Evolutionary conservation across 2,113 vertebrate species (phyloP), one percentile per base, ranked within the genome.

Genomic region (Amblyopsis rosae): DNA sequence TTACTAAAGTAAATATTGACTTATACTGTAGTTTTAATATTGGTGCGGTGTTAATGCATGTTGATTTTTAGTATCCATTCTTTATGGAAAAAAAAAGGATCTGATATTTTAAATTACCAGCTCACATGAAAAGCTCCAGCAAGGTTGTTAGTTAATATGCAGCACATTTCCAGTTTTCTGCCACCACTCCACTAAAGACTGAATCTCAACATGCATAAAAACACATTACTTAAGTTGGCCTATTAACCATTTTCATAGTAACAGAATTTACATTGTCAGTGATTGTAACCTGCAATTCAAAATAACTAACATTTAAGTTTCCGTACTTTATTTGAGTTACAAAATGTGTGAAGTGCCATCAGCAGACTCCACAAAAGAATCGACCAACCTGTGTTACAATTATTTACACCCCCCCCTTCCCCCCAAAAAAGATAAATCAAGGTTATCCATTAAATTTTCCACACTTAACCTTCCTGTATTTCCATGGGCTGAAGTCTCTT

Each of bases 281-380:
- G 51, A 56, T n/a, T n/a, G n/a, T 61, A 53, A 49, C 6, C 66
- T 65, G 65, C 65, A 71, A 62, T 68, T 54, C 63, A 50, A 69
- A 61, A 69, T 66, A 47, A 69, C 64, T n/a, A 56, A 65, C 80
- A 81, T 80, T 77, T 84, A 84, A 76, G 75, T 86, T 90, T 91
- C 73, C 88, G 85, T 75, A 90, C 69, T 65, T 89, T 90, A 90
- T 92, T 93, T 87, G 85, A 91, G 85, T 92, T 92, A 93, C 89
- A 92, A 93, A 93, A 92, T 90, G 87, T 90, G 87, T 88, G 88
- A 92, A 92, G 92, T 92, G 92, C 88, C 88, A 88, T 86, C 84
- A 81, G 82, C 90, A 89, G 82, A 90, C 89, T 88, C 89, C 77
- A 75, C 76, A 60, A 6, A 15, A 73, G 85, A 91, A 87, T 84